Evolutionary conservation across 1,140 invertebrate species (phyloP).

Genomic region (Nylanderia fulva): DNA sequence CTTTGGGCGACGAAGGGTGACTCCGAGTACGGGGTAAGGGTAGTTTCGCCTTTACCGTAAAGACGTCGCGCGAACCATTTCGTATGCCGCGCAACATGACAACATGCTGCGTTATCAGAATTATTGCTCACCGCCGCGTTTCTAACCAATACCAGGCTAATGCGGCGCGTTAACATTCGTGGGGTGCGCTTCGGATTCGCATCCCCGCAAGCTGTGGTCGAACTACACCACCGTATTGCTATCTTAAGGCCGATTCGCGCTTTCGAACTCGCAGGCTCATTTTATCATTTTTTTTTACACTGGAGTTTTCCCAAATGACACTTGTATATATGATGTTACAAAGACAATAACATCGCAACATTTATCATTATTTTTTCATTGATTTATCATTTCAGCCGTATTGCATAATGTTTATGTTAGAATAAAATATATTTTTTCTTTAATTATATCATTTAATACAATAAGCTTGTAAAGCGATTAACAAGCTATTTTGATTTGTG

Average conservation of each 20-base stretch:
- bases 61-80: conserved; percentile 74
- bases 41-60: conserved; percentile 55
- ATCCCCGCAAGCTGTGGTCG: conserved; percentile 84
- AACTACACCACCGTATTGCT: conserved; percentile 63
- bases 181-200: conserved; percentile 79
- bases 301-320: background rate
- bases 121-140: conserved; percentile 80
- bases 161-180: conserved; percentile 85
- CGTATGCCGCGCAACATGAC: conserved; percentile 85
- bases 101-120: conserved; percentile 86
- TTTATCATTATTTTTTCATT: no score
- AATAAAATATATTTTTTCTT: background rate
- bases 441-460: background rate
- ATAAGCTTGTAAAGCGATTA: background rate
- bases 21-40: conserved; percentile 38
- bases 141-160: conserved; percentile 83
- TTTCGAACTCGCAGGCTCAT: background rate
- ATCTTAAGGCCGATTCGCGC: conserved; percentile 59
- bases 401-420: background rate
- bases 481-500: background rate
- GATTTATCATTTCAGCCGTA: background rate
- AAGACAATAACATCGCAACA: background rate
- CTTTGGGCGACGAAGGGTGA: conserved; percentile 18
- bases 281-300: background rate
- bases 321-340: background rate